Evolutionary conservation across 2,113 vertebrate genomes (phyloP).

Genomic region (Phaethon lepturus): DNA sequence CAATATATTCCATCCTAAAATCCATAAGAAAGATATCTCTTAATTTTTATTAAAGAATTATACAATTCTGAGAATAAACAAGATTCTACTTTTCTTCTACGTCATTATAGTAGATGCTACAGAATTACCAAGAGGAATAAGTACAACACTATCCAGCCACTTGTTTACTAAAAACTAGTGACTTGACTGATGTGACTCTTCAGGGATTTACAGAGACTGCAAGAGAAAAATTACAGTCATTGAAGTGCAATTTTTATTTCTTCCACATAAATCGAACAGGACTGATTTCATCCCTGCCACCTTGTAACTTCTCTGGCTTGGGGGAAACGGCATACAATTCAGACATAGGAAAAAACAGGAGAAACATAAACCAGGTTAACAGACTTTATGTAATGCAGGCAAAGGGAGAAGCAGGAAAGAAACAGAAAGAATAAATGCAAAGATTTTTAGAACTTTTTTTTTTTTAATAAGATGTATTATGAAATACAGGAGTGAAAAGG

Average conservation of each 20-base stretch:
- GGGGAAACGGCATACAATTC: not conserved
- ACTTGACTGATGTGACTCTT: not conserved
- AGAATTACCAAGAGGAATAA: not conserved
- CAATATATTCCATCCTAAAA: not conserved
- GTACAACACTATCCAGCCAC: not conserved
- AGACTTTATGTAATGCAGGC: not conserved
- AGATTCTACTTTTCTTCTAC: not conserved
- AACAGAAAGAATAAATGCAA: not conserved
- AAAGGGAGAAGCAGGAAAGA: not conserved
- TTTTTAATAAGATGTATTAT: not conserved
- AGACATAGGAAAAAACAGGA: not conserved
- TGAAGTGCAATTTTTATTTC: not conserved
- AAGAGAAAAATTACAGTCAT: not conserved
- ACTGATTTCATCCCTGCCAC: not conserved
- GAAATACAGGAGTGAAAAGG: not conserved
- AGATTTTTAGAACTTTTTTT: not conserved
- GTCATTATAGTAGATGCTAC: not conserved
- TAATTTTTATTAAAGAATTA: not conserved
- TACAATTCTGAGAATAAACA: not conserved
- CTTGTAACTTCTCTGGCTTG: not conserved
- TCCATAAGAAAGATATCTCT: not conserved
- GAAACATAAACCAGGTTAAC: not conserved
- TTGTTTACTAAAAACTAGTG: not conserved
- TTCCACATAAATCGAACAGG: not conserved
- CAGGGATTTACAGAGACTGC: not conserved